Conservation (phyloP, 2,888 invertebrate genomes). For the Stenolophus ochropezus region DNA sequence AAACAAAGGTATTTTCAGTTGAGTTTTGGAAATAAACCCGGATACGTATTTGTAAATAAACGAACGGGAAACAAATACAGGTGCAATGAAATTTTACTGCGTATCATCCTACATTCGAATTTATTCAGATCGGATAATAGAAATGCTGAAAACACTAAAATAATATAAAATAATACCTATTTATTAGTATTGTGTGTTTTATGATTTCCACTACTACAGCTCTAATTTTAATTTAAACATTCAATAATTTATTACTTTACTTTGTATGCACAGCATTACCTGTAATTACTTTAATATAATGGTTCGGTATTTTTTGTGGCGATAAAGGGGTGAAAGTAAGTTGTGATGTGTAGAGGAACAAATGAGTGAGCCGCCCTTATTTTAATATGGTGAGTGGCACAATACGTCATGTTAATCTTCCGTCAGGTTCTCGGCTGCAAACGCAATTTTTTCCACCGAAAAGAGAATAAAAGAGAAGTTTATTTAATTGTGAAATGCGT, state of each 20-base stretch:
- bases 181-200: background rate
- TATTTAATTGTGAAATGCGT: conserved; percentile 46
- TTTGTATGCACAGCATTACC: no score
- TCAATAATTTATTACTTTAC: no score
- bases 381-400: conserved; percentile 15
- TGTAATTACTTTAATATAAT: no score
- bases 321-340: no score
- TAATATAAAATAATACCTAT: background rate
- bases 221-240: no score
- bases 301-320: no score
- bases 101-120: background rate
- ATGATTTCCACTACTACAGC: no score
- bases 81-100: conserved; percentile 13
- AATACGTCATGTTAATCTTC: conserved; percentile 35
- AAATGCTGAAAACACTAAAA: background rate
- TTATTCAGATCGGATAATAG: background rate
- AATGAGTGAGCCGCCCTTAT: background rate
- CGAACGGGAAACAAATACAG: background rate
- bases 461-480: conserved; percentile 37
- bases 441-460: conserved; percentile 29
- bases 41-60: background rate
- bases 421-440: conserved; percentile 1
- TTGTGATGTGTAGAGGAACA: background rate
- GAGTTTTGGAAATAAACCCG: background rate
- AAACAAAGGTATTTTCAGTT: background rate